Percentiles rank a stretch among this genome's conserved stretches.
phyloP scores from a whole-genome alignment of 1,140 invertebrate genomes.

The Aphaenogaster rudis region DNA sequence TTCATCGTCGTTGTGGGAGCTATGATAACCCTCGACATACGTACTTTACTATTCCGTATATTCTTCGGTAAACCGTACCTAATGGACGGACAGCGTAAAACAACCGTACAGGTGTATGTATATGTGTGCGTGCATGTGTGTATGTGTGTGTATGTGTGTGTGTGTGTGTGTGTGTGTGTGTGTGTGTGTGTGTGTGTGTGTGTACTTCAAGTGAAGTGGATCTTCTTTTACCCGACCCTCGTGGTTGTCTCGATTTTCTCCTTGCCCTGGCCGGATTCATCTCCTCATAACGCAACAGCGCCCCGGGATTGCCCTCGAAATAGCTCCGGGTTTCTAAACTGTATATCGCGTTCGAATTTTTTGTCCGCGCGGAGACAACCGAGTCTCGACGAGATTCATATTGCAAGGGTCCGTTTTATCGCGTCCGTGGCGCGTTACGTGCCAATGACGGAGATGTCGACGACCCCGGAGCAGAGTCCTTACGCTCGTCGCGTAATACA shows the following conservation, averaged over 20 bases:
- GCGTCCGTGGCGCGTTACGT: conserved; percentile 9
- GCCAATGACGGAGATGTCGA: background rate
- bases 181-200: background rate
- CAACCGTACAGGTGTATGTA: background rate
- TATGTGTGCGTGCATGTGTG: background rate
- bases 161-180: background rate
- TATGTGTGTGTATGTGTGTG: background rate
- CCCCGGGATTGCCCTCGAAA: conserved; percentile 9
- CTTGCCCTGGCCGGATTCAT: background rate
- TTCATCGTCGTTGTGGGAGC: conserved; percentile 6
- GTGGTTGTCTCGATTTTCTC: conserved; percentile 33
- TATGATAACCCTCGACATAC: conserved; percentile 35
- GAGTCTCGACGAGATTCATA: conserved; percentile 39
- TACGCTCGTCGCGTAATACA: conserved; percentile 14
- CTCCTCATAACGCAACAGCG: conserved; percentile 23
- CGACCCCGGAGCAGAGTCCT: conserved; percentile 5
- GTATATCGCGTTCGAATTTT: conserved; percentile 1
- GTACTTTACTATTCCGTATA: conserved; percentile 44
- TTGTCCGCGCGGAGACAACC: background rate
- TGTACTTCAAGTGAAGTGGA: conserved; percentile 1
- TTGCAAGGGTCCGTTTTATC: conserved; percentile 25
- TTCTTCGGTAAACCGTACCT: conserved; percentile 39
- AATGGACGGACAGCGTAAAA: conserved; percentile 28
- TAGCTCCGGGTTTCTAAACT: background rate
- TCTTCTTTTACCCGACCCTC: background rate